Evolutionary conservation across 2,888 invertebrate genomes (phyloP).

Genomic region (Stegana nigrithorax): DNA sequence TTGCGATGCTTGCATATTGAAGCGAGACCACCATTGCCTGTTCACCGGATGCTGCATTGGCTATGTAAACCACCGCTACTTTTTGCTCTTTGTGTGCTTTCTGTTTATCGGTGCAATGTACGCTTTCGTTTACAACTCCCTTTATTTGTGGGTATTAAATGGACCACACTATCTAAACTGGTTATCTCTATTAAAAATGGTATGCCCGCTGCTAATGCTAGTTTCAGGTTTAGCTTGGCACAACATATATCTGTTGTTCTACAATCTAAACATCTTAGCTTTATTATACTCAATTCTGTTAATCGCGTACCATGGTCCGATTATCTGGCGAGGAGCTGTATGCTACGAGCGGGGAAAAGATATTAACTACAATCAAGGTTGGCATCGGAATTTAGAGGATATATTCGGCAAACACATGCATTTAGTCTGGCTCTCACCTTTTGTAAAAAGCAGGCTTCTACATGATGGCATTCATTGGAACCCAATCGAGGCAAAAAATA

Average conservation of each 20-base stretch:
- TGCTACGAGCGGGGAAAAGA: constrained; percentile 69
- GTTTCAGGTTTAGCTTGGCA: constrained; percentile 75
- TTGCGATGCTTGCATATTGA: constrained; percentile 84
- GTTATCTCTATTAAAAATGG: constrained; percentile 74
- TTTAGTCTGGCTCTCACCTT: constrained; percentile 82
- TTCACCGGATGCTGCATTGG: constrained; percentile 91
- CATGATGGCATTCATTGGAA: constrained; percentile 81
- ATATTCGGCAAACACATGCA: constrained; percentile 86
- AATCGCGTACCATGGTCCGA: constrained; percentile 76
- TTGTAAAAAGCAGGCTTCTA: constrained; percentile 79
- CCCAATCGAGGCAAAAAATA: no score
- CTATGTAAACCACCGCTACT: constrained; percentile 86
- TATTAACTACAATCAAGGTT: constrained; percentile 76
- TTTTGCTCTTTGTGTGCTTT: constrained; percentile 81
- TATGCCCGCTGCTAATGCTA: constrained; percentile 80
- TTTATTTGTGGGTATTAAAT: constrained; percentile 72
- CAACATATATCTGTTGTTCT: constrained; percentile 77
- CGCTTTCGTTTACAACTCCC: constrained; percentile 77
- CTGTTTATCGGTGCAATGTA: constrained; percentile 79
- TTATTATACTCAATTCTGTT: constrained; percentile 77
- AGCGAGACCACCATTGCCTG: constrained; percentile 89
- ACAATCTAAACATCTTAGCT: constrained; percentile 78
- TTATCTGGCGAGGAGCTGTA: constrained; percentile 80
- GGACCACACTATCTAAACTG: constrained; percentile 62
- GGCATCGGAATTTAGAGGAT: constrained; percentile 76